Conservation (phyloP, 2,888 invertebrate species). For the Seladonia tumulorum region DNA sequence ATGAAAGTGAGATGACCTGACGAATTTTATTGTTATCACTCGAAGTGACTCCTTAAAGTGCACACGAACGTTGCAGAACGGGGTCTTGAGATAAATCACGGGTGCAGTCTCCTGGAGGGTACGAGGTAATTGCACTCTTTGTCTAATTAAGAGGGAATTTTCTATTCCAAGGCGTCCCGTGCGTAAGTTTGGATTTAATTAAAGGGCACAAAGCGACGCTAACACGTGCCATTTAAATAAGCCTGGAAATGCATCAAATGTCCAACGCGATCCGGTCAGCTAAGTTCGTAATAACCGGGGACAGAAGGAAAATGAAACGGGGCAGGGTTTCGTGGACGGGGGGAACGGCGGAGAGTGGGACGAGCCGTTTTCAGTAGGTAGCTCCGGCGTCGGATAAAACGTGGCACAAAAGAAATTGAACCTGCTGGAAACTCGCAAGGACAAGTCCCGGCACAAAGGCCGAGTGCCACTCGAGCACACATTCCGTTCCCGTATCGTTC, state of each 20-base stretch:
- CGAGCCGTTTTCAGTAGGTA: conserved; percentile 28
- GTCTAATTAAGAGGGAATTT: not conserved
- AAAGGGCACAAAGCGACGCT: not conserved
- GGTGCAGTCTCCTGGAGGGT: not conserved
- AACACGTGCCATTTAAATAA: not conserved
- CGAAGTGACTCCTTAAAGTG: no score
- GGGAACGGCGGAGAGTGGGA: not conserved
- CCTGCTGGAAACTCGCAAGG: conserved; percentile 49
- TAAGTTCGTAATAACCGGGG: not conserved
- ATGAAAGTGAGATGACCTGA: no score
- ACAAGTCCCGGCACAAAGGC: conserved; percentile 58
- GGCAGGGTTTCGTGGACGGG: not conserved
- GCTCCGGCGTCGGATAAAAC: conserved; percentile 47
- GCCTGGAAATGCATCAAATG: not conserved
- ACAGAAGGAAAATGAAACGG: not conserved
- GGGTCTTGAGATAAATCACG: not conserved
- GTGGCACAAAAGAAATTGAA: conserved; percentile 50
- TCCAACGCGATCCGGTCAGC: not conserved
- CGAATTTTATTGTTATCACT: no score
- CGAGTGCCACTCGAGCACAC: conserved; percentile 61
- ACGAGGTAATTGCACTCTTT: not conserved
- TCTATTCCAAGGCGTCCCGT: not conserved
- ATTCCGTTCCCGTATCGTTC: conserved; percentile 54
- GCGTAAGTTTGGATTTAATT: not conserved
- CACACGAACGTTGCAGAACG: not conserved